Evolutionary conservation across 2,888 invertebrate genomes (phyloP).

Genomic region (Zhuqinia jingwanae): DNA sequence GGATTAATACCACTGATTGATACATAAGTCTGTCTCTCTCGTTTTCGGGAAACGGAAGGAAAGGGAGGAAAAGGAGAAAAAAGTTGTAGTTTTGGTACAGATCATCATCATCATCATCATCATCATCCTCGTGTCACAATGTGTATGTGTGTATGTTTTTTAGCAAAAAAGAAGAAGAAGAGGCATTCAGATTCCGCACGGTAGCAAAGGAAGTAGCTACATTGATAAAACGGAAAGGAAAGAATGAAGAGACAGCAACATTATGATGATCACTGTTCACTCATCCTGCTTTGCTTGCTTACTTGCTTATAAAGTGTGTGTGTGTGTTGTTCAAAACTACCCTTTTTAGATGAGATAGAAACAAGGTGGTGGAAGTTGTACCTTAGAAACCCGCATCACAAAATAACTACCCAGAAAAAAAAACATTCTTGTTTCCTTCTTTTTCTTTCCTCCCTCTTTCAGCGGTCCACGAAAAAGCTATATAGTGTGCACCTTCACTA

Average conservation of each 20-base stretch:
- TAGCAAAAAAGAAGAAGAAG: neutral
- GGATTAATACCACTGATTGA: conserved; percentile 67
- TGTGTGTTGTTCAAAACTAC: conserved; percentile 28
- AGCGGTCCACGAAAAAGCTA: neutral
- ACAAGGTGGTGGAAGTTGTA: neutral
- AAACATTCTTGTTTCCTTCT: neutral
- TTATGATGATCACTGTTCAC: conserved; percentile 26
- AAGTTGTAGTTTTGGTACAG: neutral
- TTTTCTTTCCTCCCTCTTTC: conserved; percentile 29
- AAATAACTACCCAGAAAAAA: conserved; percentile 12
- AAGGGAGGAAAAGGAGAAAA: neutral
- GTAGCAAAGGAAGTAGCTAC: conserved; percentile 14
- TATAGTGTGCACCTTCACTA: neutral
- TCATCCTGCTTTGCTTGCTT: conserved; percentile 1
- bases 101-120: conserved; percentile 8
- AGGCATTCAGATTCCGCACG: neutral
- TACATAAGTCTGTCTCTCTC: conserved; percentile 60
- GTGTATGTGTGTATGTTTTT: conserved; percentile 9
- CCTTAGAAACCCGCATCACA: conserved; percentile 29
- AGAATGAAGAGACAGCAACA: conserved; percentile 37
- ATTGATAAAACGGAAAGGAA: conserved; percentile 26
- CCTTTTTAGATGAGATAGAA: neutral
- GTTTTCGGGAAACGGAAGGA: conserved; percentile 30
- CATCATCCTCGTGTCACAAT: too few relatives aligned
- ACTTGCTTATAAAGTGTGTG: neutral